Conservation (phyloP, 2,797 vertebrate species). For the Peromyscus eremicus region DNA sequence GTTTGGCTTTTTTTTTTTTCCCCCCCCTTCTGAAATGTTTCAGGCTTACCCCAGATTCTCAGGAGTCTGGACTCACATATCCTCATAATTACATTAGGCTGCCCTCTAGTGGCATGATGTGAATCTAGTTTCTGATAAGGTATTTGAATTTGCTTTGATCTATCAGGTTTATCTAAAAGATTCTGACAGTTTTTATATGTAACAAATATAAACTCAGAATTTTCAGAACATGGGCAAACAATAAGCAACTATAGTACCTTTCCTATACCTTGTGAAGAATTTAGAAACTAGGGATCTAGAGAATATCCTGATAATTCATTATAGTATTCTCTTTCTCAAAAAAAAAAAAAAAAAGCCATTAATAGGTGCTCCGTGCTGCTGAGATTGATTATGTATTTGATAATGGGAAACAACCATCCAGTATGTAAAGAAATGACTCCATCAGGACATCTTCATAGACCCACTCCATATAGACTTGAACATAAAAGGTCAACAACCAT, state of each 20-base stretch:
- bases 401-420: background rate
- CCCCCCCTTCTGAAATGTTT: background rate
- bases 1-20: background rate
- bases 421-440: background rate
- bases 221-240: constrained; percentile 33
- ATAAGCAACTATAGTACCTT: background rate
- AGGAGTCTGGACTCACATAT: background rate
- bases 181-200: background rate
- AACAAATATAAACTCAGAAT: background rate
- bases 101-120: constrained; percentile 84
- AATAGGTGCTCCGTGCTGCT: background rate
- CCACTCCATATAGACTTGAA: background rate
- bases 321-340: too few relatives aligned
- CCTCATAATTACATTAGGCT: constrained; percentile 67
- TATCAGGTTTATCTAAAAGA: background rate
- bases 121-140: background rate
- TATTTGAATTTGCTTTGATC: fast-evolving
- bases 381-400: background rate
- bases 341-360: background rate
- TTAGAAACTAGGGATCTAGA: constrained; percentile 36
- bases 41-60: background rate
- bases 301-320: constrained; percentile 17
- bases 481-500: background rate
- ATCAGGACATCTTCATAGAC: background rate
- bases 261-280: constrained; percentile 54